Evolutionary conservation across 2,888 invertebrate genomes (phyloP), one percentile per base, ranked within the genome.

Genomic region (Apotomis turbidana): DNA sequence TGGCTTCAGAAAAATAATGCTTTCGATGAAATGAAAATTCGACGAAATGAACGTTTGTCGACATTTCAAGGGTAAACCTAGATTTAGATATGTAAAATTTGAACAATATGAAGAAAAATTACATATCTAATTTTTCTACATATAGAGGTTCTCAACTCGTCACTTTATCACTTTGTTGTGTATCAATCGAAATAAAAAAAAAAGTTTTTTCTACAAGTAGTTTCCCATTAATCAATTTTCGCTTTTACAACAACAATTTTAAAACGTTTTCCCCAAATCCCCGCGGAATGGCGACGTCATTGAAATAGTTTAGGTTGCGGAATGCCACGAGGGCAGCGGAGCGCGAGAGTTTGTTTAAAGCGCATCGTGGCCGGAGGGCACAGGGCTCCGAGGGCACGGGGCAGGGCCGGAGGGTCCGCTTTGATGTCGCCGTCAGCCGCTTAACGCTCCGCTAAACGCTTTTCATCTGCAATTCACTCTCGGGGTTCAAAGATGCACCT

Each of bases 351-450:
- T 76, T 75, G 77, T 76, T 77, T 75, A 75, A 74, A 77, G 71
- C 72, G 71, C 66, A 67, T 70, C 70, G 68, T 15, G 64, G 52
- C 60, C 61, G 67, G 27, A 61, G 60, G 71, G 46, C 66, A 59
- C 41, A 6, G 27, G 38, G 44, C 6, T 44, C 44, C 44, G 41
- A 44, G 13, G 66, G 57, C 62, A 27, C 12, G 27, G 8, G 52
- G 74, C 74, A 73, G 74, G 68, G 73, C 77, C 78, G 77, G 79
- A 78, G 78, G 77, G 78, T 75, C 71, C 71, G 78, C 78, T 81
- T 81, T 81, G 81, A 81, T 81, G 76, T 80, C 75, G 38, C 55
- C 76, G 62, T 51, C 70, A 70, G 70, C 44, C 64, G 70, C 64
- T 66, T 66, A 66, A 52, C 49, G 69, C 69, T 68, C 66, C 60